These are phyloP conservation scores for Hyles vespertilio DNA, from an alignment of 1,140 invertebrate species.

Conservation along the genomic window DNA sequence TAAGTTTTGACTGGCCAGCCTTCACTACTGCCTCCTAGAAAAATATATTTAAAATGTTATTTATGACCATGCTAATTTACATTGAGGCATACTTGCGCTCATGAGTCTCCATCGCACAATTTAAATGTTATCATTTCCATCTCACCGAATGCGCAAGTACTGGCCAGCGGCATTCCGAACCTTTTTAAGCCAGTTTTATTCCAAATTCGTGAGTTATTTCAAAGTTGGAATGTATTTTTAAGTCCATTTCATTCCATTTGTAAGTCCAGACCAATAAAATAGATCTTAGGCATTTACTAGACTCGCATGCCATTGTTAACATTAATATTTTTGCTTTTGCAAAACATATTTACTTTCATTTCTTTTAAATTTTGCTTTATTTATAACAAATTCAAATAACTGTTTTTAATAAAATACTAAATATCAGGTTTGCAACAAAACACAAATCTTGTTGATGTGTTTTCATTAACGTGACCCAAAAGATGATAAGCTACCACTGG, in stretches of 20 bases:
- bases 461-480: too few relatives aligned
- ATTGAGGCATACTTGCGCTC: constrained; percentile 9
- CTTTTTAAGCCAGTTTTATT: constrained; percentile 17
- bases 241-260: too few relatives aligned
- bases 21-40: neutral
- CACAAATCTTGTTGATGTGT: too few relatives aligned
- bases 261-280: neutral
- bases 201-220: constrained; percentile 22
- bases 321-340: too few relatives aligned
- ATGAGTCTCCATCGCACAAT: constrained; percentile 7
- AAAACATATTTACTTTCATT: too few relatives aligned
- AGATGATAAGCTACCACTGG: too few relatives aligned
- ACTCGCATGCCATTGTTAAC: too few relatives aligned
- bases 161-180: constrained; percentile 14
- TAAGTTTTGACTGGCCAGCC: neutral
- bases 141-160: constrained; percentile 12
- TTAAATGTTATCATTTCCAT: constrained; percentile 20
- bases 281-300: neutral
- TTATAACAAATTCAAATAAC: too few relatives aligned
- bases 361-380: too few relatives aligned
- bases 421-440: too few relatives aligned
- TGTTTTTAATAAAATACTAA: too few relatives aligned
- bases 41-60: neutral
- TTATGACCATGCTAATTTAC: constrained; percentile 10
- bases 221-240: constrained; percentile 18